Conservation (phyloP, 2,888 invertebrate genomes). For the Drosophila tripunctata region DNA sequence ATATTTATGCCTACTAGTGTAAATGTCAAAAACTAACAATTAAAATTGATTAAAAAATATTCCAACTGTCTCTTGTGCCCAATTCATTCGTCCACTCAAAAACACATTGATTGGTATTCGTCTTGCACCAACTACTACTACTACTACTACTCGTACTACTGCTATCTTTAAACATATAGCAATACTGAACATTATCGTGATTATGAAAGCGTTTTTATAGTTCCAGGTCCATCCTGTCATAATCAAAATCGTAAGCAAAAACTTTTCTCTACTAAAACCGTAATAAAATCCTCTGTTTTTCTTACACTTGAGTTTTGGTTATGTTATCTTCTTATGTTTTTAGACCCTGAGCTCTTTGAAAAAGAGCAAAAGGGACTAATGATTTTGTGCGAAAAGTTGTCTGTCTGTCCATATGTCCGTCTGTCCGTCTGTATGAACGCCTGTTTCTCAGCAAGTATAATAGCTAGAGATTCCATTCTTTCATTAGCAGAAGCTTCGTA, state of each 20-base stretch:
- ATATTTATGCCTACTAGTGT: too few relatives aligned
- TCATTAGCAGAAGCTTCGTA: too few relatives aligned
- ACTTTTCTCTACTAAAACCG: conserved; percentile 35
- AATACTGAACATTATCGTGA: conserved; percentile 88
- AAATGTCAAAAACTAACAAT: conserved; percentile 14
- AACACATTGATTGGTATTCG: conserved; percentile 51
- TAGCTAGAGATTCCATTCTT: too few relatives aligned
- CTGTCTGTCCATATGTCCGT: too few relatives aligned
- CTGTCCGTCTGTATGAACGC: too few relatives aligned
- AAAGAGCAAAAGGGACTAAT: too few relatives aligned
- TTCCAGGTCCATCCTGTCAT: conserved; percentile 87
- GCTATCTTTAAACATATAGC: conserved; percentile 65
- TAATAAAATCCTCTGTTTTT: neutral
- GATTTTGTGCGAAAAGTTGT: too few relatives aligned
- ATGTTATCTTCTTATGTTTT: too few relatives aligned
- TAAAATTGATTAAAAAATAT: conserved; percentile 28
- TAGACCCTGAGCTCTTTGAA: too few relatives aligned
- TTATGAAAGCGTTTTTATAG: conserved; percentile 91
- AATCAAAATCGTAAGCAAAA: conserved; percentile 87
- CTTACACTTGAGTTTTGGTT: neutral
- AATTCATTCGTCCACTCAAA: conserved; percentile 10
- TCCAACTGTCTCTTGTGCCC: conserved; percentile 25
- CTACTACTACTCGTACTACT: conserved; percentile 20
- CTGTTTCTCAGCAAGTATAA: too few relatives aligned
- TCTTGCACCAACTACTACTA: conserved; percentile 43